These are phyloP conservation scores for Stenolophus ochropezus DNA, from an alignment of 2,888 invertebrate species.

Conservation along the genomic window DNA sequence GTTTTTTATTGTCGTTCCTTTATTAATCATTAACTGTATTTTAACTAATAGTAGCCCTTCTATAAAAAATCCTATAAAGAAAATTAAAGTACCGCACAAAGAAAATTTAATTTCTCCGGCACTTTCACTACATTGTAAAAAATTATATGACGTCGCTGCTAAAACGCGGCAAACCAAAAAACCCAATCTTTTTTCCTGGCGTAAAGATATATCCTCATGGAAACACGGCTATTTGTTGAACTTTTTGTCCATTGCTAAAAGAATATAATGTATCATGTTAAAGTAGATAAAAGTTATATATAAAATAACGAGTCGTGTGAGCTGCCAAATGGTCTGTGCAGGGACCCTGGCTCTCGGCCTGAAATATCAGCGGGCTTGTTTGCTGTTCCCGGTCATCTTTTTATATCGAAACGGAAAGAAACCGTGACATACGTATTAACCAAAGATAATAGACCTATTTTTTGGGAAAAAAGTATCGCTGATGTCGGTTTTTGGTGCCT, in stretches of 20 bases:
- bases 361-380: constrained; percentile 52
- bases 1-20: neutral
- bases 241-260: constrained; percentile 48
- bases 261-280: constrained; percentile 57
- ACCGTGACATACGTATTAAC: constrained; percentile 29
- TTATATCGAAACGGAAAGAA: constrained; percentile 51
- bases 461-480: constrained; percentile 31
- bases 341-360: neutral
- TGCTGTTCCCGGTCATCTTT: constrained; percentile 48
- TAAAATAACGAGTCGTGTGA: constrained; percentile 51
- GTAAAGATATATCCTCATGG: constrained; percentile 38
- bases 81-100: neutral
- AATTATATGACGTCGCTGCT: neutral
- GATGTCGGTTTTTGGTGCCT: neutral
- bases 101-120: neutral
- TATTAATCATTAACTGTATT: neutral
- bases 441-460: constrained; percentile 42
- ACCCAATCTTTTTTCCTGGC: constrained; percentile 11
- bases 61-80: neutral
- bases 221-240: constrained; percentile 43
- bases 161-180: constrained; percentile 19
- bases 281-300: constrained; percentile 58
- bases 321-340: constrained; percentile 54
- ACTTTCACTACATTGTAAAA: neutral
- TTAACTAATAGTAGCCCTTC: neutral